Base-by-base conservation (phyloP, 2,797 vertebrate species). In the Heteromormyrus szaboi region DNA sequence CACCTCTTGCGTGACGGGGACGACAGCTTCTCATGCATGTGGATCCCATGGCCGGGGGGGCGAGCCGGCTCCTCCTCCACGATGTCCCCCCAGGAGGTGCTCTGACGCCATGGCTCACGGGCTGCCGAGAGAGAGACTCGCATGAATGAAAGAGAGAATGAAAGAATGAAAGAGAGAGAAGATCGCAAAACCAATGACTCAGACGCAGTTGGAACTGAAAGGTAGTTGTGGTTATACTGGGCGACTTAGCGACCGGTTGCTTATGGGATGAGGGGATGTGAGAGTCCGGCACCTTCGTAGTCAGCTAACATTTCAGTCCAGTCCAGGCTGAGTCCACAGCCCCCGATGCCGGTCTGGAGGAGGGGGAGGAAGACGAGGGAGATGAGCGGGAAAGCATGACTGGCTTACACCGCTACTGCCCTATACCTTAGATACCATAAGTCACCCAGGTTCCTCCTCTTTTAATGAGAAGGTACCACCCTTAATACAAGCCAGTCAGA, bases 21-120 rank as follows among this genome's bases (percentile, higher is more conserved):
- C 0, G 99, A 99, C 41, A 99, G 93, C 9, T 99, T 99, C 93
- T 99, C 99, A 2, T 99, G 99, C 98, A 99, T 99, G 93, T 99
- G 99, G 91, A 99, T 99, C 4, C 98, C 99, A 0, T 99, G 99
- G 19, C 99, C 99, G 0, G 99, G 99, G 4, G 98, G 98, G 0
- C 99, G 96, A 0, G 98, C 94, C 2, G 99, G 98, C 90, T 99
- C 99, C 25, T 99, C 98, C 90, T 99, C 99, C 85, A 99, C 97
- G 0, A 99, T 98, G 92, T 99, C 99, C 0, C 99, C 99, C 99
- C 99, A 99, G 0, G 98, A 98, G 79, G 97, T 99, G 91, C 96
- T 98, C 90, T 99, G 98, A 87, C 98, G 97, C 98, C 98, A 99
- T 0, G 97, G 95, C 90, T 99, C 99, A 81, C 98, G 97, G 83